These are phyloP conservation scores for Seriola quinqueradiata DNA, from an alignment of 2,113 vertebrate species.

Conservation along the genomic window DNA sequence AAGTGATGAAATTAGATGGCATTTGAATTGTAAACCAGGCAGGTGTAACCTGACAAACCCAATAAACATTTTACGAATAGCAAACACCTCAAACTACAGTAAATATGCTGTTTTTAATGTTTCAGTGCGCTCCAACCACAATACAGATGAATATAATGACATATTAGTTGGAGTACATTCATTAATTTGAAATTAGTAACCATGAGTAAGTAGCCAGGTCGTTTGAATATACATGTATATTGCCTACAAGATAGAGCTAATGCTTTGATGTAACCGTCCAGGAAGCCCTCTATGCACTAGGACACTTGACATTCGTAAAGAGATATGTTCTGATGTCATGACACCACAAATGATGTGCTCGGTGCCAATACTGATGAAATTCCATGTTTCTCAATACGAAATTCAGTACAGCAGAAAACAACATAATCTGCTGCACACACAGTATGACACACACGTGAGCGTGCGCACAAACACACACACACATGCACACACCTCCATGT, in stretches of 20 bases:
- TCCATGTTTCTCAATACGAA: too few relatives aligned
- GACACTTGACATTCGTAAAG: too few relatives aligned
- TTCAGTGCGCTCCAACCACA: constrained; percentile 7
- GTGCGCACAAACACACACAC: too few relatives aligned
- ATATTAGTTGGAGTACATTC: background rate
- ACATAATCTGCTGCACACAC: too few relatives aligned
- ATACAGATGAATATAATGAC: constrained; percentile 11
- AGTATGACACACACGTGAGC: too few relatives aligned
- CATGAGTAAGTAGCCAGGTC: background rate
- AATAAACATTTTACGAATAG: background rate
- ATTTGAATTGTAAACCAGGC: background rate
- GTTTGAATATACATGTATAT: background rate
- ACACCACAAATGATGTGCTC: too few relatives aligned
- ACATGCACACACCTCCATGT: too few relatives aligned
- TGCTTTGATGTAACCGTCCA: background rate
- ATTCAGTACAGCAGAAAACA: too few relatives aligned
- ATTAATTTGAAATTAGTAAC: background rate
- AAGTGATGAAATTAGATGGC: constrained; percentile 14
- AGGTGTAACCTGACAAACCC: constrained; percentile 23
- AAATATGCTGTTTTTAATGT: background rate
- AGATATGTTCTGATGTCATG: too few relatives aligned
- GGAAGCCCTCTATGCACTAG: background rate
- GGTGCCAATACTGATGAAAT: too few relatives aligned
- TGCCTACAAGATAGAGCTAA: background rate
- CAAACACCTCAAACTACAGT: constrained; percentile 2